Evolutionary conservation across 2,888 invertebrate species (phyloP), one percentile per base, ranked within the genome.

Genomic region (Kuschelorhynchus macadamiae): DNA sequence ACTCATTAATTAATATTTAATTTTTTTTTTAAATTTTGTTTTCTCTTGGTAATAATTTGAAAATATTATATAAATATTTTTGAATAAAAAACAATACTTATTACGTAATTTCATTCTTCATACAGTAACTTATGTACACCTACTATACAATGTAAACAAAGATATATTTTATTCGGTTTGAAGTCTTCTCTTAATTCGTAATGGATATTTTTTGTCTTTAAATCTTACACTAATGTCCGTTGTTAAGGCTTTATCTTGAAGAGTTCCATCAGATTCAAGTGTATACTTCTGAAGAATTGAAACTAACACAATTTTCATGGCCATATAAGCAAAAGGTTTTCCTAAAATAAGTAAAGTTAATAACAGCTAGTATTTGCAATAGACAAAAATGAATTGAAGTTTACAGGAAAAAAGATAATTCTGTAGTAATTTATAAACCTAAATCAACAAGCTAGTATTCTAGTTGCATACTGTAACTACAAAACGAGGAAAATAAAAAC

Each of bases 181-280:
- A 12, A 16, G 14, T 62, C 67, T 56, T 50, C 14, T 63, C 42
- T 46, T 62, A 25, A 67, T 33, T 44, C 57, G 36, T 12, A 67
- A 44, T 7, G 67, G 46, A 52, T 67, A 67, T 44, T 44, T 47
- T 17, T 47, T 32, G 21, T 64, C 59, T 36, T 55, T 56, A 16
- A 75, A 70, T 17, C 77, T 68, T 0, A 76, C 72, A 16, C 74
- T 72, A 17, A 77, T 71, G 49, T 77, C 76, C 2, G 69, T 55
- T 42, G 55, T 74, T 39, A 77, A 60, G 33, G 65, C 60, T 16
- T 76, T 39, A 47, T 77, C 75, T 11, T 73, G 65, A 20, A 77
- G 67, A 52, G 71, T 74, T 44, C 76, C 76, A 62, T 73, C 74
- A 1, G 74, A 68, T 66, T 74, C 72, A 17, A 77, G 67, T 18